Evolutionary conservation across 2,113 vertebrate genomes (phyloP), one percentile per base, ranked within the genome.

Genomic region (Pluvianellus socialis): DNA sequence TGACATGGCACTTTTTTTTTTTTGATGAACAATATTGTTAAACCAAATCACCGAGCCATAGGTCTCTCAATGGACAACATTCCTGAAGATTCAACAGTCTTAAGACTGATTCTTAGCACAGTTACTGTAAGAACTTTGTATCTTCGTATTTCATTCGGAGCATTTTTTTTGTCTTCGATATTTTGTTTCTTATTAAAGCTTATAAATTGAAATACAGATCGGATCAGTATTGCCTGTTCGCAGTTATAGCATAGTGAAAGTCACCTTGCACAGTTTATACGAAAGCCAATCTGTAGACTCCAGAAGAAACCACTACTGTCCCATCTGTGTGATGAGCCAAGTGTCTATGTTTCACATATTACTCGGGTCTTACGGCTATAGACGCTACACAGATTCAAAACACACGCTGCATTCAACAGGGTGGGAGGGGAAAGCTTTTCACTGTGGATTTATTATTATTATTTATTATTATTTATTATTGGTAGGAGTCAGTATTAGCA

Each of bases 351-450:
- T 44, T 49, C 38, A 16, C 4, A 2, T 30, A 26, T 19, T 21
- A 14, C 22, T n/a, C 11, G 1, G 24, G 2, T 11, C 3, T 62
- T 70, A n/a, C 0, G 0, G 8, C 26, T 35, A 12, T 9, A 30
- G 66, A 27, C 38, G 7, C 9, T 19, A 1, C 3, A 6, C 1
- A 24, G 38, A 53, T 22, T 20, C 10, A 65, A 84, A 52, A 32
- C 2, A 24, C 4, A n/a, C 0, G 0, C 7, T 33, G 23, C 4
- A 12, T 23, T 52, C 6, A 42, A 47, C 9, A 30, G 28, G 9
- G 17, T 0, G 0, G 14, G 16, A 3, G 30, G 4, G 30, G 27
- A 82, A 72, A 80, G 2, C 38, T 38, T 38, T 55, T 52, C 3
- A 10, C 16, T 35, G 40, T 10, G 33, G 6, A 12, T 18, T 35